Percentiles rank a stretch among this genome's conserved stretches.
Evolutionary conservation across 2,888 invertebrate genomes (phyloP).

Genomic region (Subacronicta megacephala): DNA sequence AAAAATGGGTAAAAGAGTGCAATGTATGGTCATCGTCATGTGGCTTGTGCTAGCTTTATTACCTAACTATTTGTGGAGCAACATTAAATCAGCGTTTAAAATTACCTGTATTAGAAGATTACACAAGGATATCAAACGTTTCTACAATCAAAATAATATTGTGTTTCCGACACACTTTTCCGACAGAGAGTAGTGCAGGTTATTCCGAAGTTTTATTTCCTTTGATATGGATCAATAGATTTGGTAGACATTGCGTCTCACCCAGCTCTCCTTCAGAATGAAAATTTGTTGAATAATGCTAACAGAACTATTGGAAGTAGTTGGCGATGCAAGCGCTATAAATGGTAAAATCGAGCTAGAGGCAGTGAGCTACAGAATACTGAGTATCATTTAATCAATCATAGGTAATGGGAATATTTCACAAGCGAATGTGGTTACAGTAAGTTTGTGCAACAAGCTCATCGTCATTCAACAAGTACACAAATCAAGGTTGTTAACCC

Average conservation of each 20-base stretch:
- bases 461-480: constrained; percentile 71
- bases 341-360: constrained; percentile 12
- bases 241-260: not conserved
- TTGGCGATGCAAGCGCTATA: constrained; percentile 8
- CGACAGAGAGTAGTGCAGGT: constrained; percentile 22
- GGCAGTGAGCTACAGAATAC: constrained; percentile 2
- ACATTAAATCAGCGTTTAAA: constrained; percentile 32
- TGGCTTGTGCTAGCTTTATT: constrained; percentile 39
- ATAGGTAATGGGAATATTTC: constrained; percentile 43
- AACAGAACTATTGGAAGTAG: not conserved
- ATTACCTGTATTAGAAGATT: constrained; percentile 26
- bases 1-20: constrained; percentile 45
- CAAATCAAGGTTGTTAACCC: constrained; percentile 86
- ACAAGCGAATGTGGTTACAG: constrained; percentile 45
- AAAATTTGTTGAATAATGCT: not conserved
- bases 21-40: constrained; percentile 55
- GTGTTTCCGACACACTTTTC: constrained; percentile 32
- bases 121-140: constrained; percentile 43
- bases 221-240: constrained; percentile 8
- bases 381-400: constrained; percentile 36
- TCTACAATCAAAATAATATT: constrained; percentile 41
- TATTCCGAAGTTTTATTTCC: constrained; percentile 16
- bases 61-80: constrained; percentile 37
- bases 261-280: not conserved
- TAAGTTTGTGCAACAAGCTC: constrained; percentile 63